Conservation (phyloP, 2,888 invertebrate species). For the Mimachlamys varia region DNA sequence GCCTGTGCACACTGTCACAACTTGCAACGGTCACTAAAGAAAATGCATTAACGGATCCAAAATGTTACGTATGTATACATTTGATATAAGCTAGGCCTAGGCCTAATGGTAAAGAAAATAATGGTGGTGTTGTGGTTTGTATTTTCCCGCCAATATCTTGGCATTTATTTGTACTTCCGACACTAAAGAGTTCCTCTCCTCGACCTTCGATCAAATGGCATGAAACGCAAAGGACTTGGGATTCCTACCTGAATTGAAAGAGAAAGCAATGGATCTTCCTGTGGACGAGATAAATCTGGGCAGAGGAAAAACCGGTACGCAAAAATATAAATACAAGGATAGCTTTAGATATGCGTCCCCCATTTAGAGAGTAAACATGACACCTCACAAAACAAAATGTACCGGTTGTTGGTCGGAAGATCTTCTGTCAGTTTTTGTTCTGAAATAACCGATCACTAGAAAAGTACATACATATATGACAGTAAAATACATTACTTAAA, state of each 20-base stretch:
- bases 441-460: background rate
- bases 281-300: background rate
- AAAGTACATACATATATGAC: too few species aligned
- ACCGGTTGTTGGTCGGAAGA: background rate
- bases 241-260: slow-evolving; percentile 12
- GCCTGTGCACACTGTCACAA: too few species aligned
- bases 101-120: too few species aligned
- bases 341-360: background rate
- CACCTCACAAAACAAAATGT: background rate
- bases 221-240: slow-evolving; percentile 29
- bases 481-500: too few species aligned
- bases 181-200: slow-evolving; percentile 17
- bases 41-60: too few species aligned
- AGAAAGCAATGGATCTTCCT: slow-evolving; percentile 17
- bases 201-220: slow-evolving; percentile 36
- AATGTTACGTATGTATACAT: too few species aligned
- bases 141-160: background rate
- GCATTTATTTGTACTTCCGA: background rate
- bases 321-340: background rate
- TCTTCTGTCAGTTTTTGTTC: background rate
- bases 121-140: too few species aligned
- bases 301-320: background rate
- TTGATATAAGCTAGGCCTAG: too few species aligned
- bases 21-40: too few species aligned
- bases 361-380: background rate